Evolutionary conservation across 37 sponge, comb jelly and placozoan genomes (phyloP).

Genomic region (Petrosia ficiformis): DNA sequence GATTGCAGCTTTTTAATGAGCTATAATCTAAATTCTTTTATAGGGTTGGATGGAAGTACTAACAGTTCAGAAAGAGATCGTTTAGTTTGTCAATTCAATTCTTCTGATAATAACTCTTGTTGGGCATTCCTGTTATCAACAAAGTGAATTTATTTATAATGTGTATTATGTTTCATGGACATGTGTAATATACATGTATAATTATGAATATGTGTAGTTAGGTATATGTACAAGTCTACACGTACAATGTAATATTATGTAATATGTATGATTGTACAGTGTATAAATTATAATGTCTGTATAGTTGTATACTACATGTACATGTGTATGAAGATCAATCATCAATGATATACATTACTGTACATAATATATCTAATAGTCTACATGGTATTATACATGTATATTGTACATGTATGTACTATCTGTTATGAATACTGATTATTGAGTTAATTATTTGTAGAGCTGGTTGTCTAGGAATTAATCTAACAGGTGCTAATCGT

Average conservation of each 20-base stretch:
- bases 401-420: background rate
- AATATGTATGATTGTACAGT: too few species aligned
- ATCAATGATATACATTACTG: too few species aligned
- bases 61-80: slow-evolving; percentile 58
- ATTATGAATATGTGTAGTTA: background rate
- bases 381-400: too few species aligned
- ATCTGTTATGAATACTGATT: background rate
- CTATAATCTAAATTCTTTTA: too few species aligned
- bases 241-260: too few species aligned
- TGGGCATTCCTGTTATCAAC: slow-evolving; percentile 85
- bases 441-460: slow-evolving; percentile 23
- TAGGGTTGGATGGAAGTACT: slow-evolving; percentile 88
- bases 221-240: background rate
- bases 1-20: too few species aligned
- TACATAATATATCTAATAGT: too few species aligned
- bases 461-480: slow-evolving; percentile 95
- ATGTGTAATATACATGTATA: background rate
- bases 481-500: slow-evolving; percentile 91
- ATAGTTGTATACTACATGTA: background rate
- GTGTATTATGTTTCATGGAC: background rate
- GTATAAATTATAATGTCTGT: background rate
- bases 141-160: slow-evolving; percentile 38
- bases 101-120: slow-evolving; percentile 24
- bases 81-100: slow-evolving; percentile 76
- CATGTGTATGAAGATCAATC: background rate